Percentiles rank a stretch among this genome's conserved stretches.
Conservation (phyloP, 2,113 vertebrate genomes). For the Solea solea region DNA sequence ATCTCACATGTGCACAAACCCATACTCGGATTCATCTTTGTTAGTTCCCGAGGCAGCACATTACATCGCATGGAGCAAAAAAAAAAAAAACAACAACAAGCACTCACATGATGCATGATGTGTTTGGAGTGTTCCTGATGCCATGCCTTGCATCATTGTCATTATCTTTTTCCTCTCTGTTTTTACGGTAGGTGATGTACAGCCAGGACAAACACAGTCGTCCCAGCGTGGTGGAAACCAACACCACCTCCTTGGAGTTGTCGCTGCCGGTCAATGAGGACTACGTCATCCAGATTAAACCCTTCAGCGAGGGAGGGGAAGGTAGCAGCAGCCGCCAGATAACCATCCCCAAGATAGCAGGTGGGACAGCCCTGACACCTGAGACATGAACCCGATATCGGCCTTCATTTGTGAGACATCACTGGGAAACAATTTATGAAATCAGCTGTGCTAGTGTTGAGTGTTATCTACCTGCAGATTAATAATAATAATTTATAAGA, state of each 20-base stretch:
- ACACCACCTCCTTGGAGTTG: conserved; percentile 93
- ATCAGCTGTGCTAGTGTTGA: background rate
- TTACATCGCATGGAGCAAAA: conserved; percentile 13
- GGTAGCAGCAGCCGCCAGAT: conserved; percentile 94
- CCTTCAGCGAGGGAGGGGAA: conserved; percentile 94
- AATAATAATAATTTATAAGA: background rate
- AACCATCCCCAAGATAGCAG: conserved; percentile 89
- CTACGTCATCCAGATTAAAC: conserved; percentile 93
- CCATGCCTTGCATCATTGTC: background rate
- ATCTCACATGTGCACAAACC: background rate
- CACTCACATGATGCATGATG: background rate
- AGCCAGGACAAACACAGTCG: conserved; percentile 90
- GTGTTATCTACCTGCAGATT: background rate
- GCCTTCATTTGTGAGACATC: background rate
- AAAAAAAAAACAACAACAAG: background rate
- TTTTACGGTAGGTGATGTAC: conserved; percentile 88
- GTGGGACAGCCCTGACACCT: conserved; percentile 46
- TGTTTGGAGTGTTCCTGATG: background rate
- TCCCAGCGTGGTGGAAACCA: conserved; percentile 92
- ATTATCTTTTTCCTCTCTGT: conserved; percentile 2
- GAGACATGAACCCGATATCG: background rate
- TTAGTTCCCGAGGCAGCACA: conserved; percentile 25
- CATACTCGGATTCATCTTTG: conserved; percentile 4
- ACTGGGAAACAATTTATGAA: background rate
- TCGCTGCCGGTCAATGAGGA: conserved; percentile 92